Conservation (phyloP, 1,140 invertebrate genomes). For the Drosophila tsacasi region DNA sequence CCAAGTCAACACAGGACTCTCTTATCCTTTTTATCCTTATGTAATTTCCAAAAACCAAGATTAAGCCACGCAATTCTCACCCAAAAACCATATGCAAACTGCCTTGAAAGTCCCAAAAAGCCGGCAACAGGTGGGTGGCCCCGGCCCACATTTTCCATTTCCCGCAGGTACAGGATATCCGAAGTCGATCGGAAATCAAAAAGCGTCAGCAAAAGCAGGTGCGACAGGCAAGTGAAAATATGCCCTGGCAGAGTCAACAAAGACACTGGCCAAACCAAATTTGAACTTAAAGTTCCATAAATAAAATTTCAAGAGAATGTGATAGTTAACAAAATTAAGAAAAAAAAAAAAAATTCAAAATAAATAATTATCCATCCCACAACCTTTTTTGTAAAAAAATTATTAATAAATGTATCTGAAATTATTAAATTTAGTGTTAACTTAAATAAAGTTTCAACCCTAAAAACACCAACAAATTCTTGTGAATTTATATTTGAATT, state of each 20-base stretch:
- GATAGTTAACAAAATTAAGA: too few species aligned
- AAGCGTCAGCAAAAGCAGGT: constrained; percentile 36
- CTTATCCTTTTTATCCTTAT: not conserved
- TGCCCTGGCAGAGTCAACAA: constrained; percentile 17
- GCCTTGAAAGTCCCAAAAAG: constrained; percentile 10
- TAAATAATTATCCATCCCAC: too few species aligned
- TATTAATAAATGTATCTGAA: too few species aligned
- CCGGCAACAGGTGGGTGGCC: constrained; percentile 44
- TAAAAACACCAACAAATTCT: too few species aligned
- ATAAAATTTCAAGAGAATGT: too few species aligned
- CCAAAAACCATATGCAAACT: not conserved
- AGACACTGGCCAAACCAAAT: constrained; percentile 32
- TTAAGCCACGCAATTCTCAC: not conserved
- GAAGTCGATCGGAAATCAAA: constrained; percentile 50
- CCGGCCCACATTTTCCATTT: constrained; percentile 12
- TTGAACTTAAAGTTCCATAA: not conserved
- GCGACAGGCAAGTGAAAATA: constrained; percentile 31
- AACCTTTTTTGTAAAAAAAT: too few species aligned
- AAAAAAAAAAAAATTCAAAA: too few species aligned
- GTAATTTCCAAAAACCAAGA: not conserved
- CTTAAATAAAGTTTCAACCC: too few species aligned
- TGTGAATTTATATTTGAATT: too few species aligned
- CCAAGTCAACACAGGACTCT: not conserved
- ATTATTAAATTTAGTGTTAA: too few species aligned
- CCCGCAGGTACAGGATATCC: constrained; percentile 25